Evolutionary conservation across 2,888 invertebrate genomes (phyloP).

Genomic region (Empis livida): DNA sequence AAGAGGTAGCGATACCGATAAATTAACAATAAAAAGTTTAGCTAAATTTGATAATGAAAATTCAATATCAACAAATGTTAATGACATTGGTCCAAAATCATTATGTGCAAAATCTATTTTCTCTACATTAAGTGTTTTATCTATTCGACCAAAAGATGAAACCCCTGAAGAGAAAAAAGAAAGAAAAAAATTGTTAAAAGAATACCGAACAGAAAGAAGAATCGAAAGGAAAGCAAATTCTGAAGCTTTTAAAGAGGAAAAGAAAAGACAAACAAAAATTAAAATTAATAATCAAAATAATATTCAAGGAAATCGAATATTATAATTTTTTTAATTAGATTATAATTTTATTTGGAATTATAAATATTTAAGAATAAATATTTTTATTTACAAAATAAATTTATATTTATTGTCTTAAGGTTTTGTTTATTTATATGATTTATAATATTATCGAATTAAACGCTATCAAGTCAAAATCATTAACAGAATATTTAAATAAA

Average conservation of each 20-base stretch:
- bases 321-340: constrained; percentile 14
- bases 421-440: too few species aligned
- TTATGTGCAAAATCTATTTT: constrained; percentile 49
- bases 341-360: background rate
- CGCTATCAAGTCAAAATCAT: too few species aligned
- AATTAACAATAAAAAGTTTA: constrained; percentile 55
- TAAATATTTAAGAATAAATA: too few species aligned
- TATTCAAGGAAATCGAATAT: constrained; percentile 55
- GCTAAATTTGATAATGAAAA: constrained; percentile 48
- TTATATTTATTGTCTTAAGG: too few species aligned
- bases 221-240: constrained; percentile 70
- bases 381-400: too few species aligned
- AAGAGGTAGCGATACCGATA: constrained; percentile 41
- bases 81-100: constrained; percentile 40
- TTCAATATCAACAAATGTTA: constrained; percentile 8
- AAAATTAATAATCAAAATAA: constrained; percentile 61
- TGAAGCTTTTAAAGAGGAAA: constrained; percentile 73
- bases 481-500: too few species aligned
- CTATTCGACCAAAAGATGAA: constrained; percentile 63
- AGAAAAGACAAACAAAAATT: constrained; percentile 66
- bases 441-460: too few species aligned
- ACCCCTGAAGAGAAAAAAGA: constrained; percentile 60
- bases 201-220: constrained; percentile 64
- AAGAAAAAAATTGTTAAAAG: constrained; percentile 64
- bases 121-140: constrained; percentile 55